These are phyloP conservation scores for Theristicus caerulescens DNA, from an alignment of 2,113 vertebrate genomes.

Conservation along the genomic window DNA sequence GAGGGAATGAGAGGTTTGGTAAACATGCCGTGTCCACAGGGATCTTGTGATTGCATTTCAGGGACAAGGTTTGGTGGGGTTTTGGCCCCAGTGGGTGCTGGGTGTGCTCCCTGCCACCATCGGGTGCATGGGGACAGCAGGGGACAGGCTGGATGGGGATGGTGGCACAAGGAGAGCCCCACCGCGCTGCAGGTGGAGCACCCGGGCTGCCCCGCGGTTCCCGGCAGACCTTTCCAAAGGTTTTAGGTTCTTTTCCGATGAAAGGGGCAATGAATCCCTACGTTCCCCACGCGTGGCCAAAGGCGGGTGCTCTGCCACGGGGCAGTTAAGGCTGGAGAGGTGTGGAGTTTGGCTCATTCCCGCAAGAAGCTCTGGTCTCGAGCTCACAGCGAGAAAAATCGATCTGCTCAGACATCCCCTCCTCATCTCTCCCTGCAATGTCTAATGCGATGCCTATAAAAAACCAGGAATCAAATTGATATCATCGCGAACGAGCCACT, in stretches of 20 bases:
- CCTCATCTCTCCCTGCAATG: not conserved
- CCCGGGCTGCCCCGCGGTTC: rapidly evolving
- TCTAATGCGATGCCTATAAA: not conserved
- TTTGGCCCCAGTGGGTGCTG: not conserved
- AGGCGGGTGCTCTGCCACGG: not conserved
- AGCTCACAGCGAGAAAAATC: not conserved
- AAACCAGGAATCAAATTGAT: rapidly evolving
- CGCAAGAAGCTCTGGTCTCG: not conserved
- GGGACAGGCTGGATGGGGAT: not conserved
- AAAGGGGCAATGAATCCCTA: no score
- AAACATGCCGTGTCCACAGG: not conserved
- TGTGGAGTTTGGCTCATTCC: not conserved
- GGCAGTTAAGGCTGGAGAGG: not conserved
- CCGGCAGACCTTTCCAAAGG: not conserved
- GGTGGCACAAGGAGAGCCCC: not conserved
- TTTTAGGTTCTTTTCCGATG: not conserved
- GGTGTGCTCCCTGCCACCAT: not conserved
- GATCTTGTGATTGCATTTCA: not conserved
- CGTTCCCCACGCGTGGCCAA: no score
- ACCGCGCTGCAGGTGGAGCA: not conserved
- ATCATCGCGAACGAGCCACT: rapidly evolving
- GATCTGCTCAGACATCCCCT: not conserved
- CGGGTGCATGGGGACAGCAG: not conserved
- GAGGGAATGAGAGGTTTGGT: not conserved
- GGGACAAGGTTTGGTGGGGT: not conserved